Base-by-base conservation (phyloP, 1,140 invertebrate genomes). In the Drosophila ananassae region DNA sequence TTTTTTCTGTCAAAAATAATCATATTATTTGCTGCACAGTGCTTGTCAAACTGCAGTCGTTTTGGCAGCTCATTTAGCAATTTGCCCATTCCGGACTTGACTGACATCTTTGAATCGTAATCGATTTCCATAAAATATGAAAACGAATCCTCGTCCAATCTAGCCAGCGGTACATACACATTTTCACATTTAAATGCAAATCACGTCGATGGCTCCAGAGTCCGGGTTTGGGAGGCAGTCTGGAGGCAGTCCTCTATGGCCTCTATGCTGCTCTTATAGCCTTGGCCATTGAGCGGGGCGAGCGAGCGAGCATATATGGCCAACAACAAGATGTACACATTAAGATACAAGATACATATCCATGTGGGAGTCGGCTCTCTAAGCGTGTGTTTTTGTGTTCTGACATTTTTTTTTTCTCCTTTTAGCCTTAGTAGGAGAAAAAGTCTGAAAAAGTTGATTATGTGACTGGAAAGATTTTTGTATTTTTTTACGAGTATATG, bases 181-280 rank as follows among this genome's bases (percentile, higher is more conserved):
- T 77, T 73, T 64, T 63, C 77, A 46, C 81, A 84, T 85, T 89
- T 76, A 85, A 87, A 85, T 85, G 82, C 82, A 85, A 85, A 85
- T 85, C 82, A 85, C 82, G 82, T 55, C 61, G 71, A 25, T 77
- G 67, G 44, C 25, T 6, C 25, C 25, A 28, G 44, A 3, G 34
- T 4, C 30, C 28, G 5, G 13, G 41, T 7, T n/a, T 4, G 39
- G n/a, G 13, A 13, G 3, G n/a, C 25, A 28, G 25, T 4, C 25
- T 6, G 25, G 5, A 6, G 25, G 5, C 25, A 28, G 25, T 7
- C 25, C 5, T 2, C 5, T 2, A 1, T 6, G 25, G 25, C 25
- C 25, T 28, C 5, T 28, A 6, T 28, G 25, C 25, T 28, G 25
- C 25, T 28, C 41, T 44, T 21, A 69, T 48, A 69, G 81, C 73